These are phyloP conservation scores for Stenolophus ochropezus DNA, from an alignment of 2,888 invertebrate genomes.

Conservation along the genomic window DNA sequence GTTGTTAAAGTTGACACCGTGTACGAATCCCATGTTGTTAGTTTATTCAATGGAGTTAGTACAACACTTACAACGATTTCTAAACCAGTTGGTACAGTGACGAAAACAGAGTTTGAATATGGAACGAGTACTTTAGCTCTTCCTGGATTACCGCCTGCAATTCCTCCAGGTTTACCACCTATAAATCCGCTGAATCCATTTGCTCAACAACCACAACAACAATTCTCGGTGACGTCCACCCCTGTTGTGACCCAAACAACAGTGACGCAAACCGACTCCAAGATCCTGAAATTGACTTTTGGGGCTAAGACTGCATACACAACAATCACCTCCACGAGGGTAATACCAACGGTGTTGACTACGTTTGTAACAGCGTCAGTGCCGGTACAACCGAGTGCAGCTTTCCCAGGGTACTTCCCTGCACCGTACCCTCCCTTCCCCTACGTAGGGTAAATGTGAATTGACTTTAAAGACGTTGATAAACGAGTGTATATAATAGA, in stretches of 20 bases:
- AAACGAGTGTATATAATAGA: neutral
- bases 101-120: constrained; percentile 86
- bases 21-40: constrained; percentile 88
- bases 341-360: constrained; percentile 89
- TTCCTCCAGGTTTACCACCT: constrained; percentile 68
- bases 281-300: constrained; percentile 89
- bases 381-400: constrained; percentile 80
- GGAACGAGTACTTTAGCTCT: constrained; percentile 82
- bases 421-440: constrained; percentile 85
- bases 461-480: neutral
- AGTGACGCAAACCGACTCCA: constrained; percentile 86
- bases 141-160: constrained; percentile 68
- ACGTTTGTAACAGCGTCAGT: constrained; percentile 88
- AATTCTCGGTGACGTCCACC: constrained; percentile 85
- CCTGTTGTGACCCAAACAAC: constrained; percentile 88
- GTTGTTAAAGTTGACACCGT: constrained; percentile 85
- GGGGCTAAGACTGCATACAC: constrained; percentile 94
- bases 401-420: constrained; percentile 86
- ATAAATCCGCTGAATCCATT: constrained; percentile 76
- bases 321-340: constrained; percentile 87
- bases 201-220: constrained; percentile 75
- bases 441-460: constrained; percentile 79
- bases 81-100: constrained; percentile 85
- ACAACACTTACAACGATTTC: constrained; percentile 87
- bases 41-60: constrained; percentile 83